These are phyloP conservation scores for Cariama cristata DNA, from an alignment of 2,113 vertebrate species.

Conservation along the genomic window DNA sequence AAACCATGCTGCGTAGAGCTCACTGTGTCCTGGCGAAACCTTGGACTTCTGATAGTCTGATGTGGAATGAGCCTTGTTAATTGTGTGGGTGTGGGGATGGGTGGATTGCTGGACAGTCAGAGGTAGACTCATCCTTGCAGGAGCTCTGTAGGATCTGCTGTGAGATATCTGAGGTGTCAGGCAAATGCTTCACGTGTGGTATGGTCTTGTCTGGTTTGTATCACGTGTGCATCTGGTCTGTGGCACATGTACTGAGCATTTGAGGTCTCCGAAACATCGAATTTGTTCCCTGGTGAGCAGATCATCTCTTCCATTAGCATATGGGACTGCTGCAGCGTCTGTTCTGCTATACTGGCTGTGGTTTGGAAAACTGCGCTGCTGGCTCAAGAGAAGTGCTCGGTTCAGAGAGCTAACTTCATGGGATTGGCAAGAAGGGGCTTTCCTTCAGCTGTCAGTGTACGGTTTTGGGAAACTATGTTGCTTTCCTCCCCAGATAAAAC, in stretches of 20 bases:
- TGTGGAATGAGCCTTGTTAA: background rate
- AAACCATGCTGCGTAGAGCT: background rate
- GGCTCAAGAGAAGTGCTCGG: background rate
- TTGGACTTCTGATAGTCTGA: background rate
- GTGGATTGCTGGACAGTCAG: background rate
- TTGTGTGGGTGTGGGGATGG: background rate
- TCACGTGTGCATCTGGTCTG: background rate
- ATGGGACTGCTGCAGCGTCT: background rate
- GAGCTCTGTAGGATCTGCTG: background rate
- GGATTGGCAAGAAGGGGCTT: background rate
- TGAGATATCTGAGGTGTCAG: background rate
- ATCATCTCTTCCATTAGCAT: background rate
- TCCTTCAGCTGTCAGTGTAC: background rate
- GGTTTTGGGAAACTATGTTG: background rate
- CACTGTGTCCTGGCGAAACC: background rate
- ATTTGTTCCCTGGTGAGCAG: background rate
- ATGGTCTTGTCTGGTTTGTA: fast-evolving
- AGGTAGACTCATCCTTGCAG: background rate
- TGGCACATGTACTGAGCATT: fast-evolving
- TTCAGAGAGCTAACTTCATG: background rate
- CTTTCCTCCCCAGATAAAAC: background rate
- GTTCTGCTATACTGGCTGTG: fast-evolving
- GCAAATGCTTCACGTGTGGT: fast-evolving
- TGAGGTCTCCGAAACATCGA: fast-evolving
- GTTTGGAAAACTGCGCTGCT: background rate